Base-by-base conservation (phyloP, 2,797 vertebrate species). In the Falco columbarius region DNA sequence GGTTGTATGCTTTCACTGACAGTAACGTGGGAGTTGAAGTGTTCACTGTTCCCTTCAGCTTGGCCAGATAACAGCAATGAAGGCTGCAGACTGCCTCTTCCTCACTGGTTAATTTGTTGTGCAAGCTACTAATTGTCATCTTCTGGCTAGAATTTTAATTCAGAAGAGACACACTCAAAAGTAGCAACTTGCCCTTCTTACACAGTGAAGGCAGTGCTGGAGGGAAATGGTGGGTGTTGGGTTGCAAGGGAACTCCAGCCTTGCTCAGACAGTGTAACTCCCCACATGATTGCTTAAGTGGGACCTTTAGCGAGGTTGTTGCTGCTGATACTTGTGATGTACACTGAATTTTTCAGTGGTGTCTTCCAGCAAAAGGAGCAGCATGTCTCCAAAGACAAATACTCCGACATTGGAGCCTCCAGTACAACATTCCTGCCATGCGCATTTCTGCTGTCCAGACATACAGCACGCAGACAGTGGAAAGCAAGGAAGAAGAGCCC, bases 391-490 rank as follows among this genome's bases (percentile, higher is more conserved):
- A 63, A 93, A 96, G 81, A 63, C 91, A 72, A 62, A 58, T 52
- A 21, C 61, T 66, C 44, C 65, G 14, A 59, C 20, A 21, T 63
- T 85, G 95, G 95, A 95, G 71, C 66, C 79, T 79, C 74, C 54
- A 77, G 62, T 73, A 6, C 73, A 90, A 15, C 49, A 12, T 81
- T 83, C 91, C 72, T 47, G 21, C 86, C 34, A 7, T 12, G 67
- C 36, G 94, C 59, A 2, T 89, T 70, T 23, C 97, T 38, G 55
- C 81, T 21, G 91, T 81, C 46, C 97, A 84, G 86, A 56, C 34
- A 0, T 98, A 97, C 95, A 99, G 98, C 97, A 99, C 98, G 0
- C 99, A 99, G 92, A 97, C 98, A 29, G 98, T 98, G 0, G 98
- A 99, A 96, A 98, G 83, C 72, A 98, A 98, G 40, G 98, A 99